A percentile compares a stretch with the other conserved stretches of the same genome.
phyloP scores from a whole-genome alignment of 2,797 vertebrate genomes.

The Gambelia wislizenii region DNA sequence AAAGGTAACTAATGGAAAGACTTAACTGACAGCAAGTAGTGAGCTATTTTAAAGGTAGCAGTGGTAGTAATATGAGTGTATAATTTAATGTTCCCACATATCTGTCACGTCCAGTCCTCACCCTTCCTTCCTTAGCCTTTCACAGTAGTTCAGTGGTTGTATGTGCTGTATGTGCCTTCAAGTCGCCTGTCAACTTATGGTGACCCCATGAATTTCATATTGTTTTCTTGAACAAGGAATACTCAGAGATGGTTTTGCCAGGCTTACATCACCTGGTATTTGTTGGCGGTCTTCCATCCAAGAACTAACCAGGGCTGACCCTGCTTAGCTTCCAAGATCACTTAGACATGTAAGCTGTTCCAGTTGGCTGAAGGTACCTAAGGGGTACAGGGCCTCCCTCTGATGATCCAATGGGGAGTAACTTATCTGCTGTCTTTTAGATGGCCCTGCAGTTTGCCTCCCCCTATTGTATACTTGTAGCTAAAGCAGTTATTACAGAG shows the following conservation, averaged over 20 bases:
- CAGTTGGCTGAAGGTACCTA: not conserved
- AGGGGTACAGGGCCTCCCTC: not conserved
- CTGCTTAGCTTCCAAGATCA: not conserved
- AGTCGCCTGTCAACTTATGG: too few relatives aligned
- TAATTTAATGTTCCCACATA: slow-evolving; percentile 60
- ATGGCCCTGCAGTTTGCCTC: not conserved
- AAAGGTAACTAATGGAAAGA: slow-evolving; percentile 81
- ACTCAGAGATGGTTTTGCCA: too few relatives aligned
- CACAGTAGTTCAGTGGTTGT: slow-evolving; percentile 60
- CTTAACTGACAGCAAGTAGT: slow-evolving; percentile 73
- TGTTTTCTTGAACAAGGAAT: too few relatives aligned
- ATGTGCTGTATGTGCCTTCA: not conserved
- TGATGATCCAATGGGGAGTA: not conserved
- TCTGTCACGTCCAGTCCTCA: slow-evolving; percentile 58
- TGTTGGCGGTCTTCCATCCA: not conserved
- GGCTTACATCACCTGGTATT: not conserved
- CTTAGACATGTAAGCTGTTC: slow-evolving; percentile 39
- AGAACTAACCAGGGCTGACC: too few relatives aligned
- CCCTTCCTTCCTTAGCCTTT: slow-evolving; percentile 56
- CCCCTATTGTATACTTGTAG: not conserved
- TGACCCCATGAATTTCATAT: too few relatives aligned
- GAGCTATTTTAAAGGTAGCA: not conserved
- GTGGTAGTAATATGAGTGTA: too few relatives aligned
- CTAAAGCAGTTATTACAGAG: not conserved
- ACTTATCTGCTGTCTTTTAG: not conserved